Conservation (phyloP, 2,888 invertebrate genomes). For the Dexiosoma caninum region DNA sequence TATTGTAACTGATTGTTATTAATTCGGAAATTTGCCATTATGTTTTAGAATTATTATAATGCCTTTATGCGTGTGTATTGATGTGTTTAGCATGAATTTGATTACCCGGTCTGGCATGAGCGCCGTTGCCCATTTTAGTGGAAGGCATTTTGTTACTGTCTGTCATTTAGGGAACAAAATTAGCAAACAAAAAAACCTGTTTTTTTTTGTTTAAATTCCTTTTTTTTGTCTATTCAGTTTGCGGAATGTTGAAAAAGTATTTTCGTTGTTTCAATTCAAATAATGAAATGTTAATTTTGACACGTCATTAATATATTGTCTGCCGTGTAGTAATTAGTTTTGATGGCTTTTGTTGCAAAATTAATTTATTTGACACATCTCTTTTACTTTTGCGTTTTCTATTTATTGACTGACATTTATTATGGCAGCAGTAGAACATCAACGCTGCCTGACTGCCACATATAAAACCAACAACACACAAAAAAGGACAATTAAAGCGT, state of each 20-base stretch:
- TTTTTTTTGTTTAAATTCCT: neutral
- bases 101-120: neutral
- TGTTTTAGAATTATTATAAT: neutral
- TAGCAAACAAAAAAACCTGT: neutral
- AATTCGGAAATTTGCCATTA: neutral
- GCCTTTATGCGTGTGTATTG: neutral
- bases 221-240: conserved; percentile 9
- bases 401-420: conserved; percentile 63
- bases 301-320: conserved; percentile 76
- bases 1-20: neutral
- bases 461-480: neutral
- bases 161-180: conserved; percentile 17
- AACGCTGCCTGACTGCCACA: conserved; percentile 6
- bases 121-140: conserved; percentile 33
- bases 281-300: conserved; percentile 77
- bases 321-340: conserved; percentile 74
- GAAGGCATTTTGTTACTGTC: conserved; percentile 25
- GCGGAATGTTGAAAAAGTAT: conserved; percentile 21
- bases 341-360: conserved; percentile 76
- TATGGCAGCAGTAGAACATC: conserved; percentile 59
- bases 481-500: conserved; percentile 12
- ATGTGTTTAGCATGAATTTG: neutral
- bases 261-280: conserved; percentile 57
- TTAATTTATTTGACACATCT: conserved; percentile 76
- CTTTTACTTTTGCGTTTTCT: conserved; percentile 62